Percentiles rank a stretch among this genome's conserved stretches.
These are phyloP conservation scores for Brevimyrus niger DNA, from an alignment of 2,113 vertebrate species.

Conservation along the genomic window DNA sequence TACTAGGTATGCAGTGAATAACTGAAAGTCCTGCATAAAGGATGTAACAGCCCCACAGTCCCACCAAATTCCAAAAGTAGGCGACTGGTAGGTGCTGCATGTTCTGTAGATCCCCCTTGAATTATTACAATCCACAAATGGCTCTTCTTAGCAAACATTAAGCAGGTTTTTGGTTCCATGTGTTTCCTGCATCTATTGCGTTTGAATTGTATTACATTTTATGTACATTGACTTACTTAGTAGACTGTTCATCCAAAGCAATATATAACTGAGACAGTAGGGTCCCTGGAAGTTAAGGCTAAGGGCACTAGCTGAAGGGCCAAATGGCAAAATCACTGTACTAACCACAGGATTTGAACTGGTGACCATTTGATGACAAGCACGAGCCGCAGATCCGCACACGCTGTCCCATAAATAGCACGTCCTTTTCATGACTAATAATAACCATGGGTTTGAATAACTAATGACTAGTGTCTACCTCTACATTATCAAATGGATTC, in stretches of 20 bases:
- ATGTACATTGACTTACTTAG: background rate
- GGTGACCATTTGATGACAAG: background rate
- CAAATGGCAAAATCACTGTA: background rate
- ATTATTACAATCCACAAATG: background rate
- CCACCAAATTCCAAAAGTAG: background rate
- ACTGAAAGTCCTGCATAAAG: background rate
- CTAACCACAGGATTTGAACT: background rate
- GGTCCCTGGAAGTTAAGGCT: background rate
- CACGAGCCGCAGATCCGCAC: background rate
- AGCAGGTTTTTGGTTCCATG: background rate
- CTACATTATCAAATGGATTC: background rate
- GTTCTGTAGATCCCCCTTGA: background rate
- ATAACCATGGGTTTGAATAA: background rate
- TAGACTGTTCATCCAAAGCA: background rate
- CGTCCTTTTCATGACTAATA: background rate
- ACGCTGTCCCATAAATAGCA: background rate
- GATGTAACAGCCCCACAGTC: background rate
- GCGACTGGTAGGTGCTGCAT: background rate
- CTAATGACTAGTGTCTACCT: background rate
- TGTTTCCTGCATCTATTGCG: background rate
- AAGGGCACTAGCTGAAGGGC: background rate
- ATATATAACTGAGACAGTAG: background rate
- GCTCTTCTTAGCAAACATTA: background rate
- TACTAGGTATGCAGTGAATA: background rate
- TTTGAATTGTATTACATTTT: background rate